Base-by-base conservation (phyloP, 2,797 vertebrate species). In the Lepus oiostolus region DNA sequence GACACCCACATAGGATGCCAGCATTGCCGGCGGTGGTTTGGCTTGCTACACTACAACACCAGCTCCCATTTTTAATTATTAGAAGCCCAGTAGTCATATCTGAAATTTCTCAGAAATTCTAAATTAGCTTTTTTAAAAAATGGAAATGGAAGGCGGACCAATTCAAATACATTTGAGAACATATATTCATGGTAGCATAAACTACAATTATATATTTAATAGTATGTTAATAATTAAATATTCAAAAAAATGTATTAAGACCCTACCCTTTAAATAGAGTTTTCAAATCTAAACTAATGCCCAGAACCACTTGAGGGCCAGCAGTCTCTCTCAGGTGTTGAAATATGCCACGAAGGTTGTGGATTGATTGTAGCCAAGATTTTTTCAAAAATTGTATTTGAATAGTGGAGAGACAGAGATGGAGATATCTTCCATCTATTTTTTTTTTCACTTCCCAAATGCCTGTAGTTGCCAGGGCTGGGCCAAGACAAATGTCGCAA, bases 111-210 rank as follows among this genome's bases (percentile, higher is more conserved):
- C 52, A 95, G 83, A 88, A 85, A 81, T 89, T 82, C 62, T 83
- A 84, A 92, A 52, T 92, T 85, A 70, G 5, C 7, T 11, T 70
- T 88, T 50, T 4, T 50, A 85, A 90, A 77, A 91, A 32, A 94
- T 96, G 95, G 92, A 93, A 95, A 88, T 95, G n/a, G 81, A 94
- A 95, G 88, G 81, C 90, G 70, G 93, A 95, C 96, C 95, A 92
- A 70, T 96, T 96, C 88, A 96, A 98, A 96, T 85, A 87, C 96
- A 96, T 95, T 94, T 93, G 81, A 95, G 92, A 92, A 89, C 91
- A 96, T 95, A 58, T 89, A 96, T 88, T 77, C 24, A 35, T 17
- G 8, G 70, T 92, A 74, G 52, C n/a, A 95, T 97, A 90, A 93
- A 94, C 24, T 85, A 19, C 35, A 94, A 91, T 93, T 91, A 85